A percentile compares a stretch with the other conserved stretches of the same genome.
Evolutionary conservation across 2,113 vertebrate species (phyloP).

Genomic region (Hypomesus transpacificus): DNA sequence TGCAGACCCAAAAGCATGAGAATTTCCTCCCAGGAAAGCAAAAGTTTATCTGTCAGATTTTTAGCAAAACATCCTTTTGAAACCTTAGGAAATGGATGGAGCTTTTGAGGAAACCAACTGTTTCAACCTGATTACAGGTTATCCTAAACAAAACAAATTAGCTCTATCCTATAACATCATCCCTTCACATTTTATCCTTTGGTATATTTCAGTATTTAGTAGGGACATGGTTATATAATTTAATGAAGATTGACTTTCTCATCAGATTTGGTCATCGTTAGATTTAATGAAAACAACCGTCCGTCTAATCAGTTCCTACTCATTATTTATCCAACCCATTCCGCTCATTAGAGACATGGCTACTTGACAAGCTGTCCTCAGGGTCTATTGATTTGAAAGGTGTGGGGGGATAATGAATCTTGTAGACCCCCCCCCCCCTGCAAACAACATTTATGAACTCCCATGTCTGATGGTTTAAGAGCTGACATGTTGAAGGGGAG

Average conservation of each 20-base stretch:
- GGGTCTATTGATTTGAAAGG: constrained; percentile 54
- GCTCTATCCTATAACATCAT: no score
- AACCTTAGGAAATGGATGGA: neutral
- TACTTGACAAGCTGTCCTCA: constrained; percentile 36
- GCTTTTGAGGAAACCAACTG: neutral
- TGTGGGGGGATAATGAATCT: constrained; percentile 38
- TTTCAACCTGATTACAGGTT: neutral
- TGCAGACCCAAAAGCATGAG: constrained; percentile 29
- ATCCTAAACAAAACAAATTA: no score
- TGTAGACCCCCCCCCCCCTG: constrained; percentile 36
- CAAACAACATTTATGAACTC: constrained; percentile 57
- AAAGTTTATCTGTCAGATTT: constrained; percentile 35
- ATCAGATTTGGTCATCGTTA: no score
- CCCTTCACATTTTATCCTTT: no score
- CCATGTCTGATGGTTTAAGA: constrained; percentile 38
- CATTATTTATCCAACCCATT: constrained; percentile 2
- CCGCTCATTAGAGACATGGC: constrained; percentile 33
- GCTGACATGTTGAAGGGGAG: constrained; percentile 57
- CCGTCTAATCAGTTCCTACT: neutral
- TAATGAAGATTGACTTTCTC: no score
- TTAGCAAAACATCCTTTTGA: constrained; percentile 36
- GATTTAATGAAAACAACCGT: no score
- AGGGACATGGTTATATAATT: no score
- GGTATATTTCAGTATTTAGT: no score
- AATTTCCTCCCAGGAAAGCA: constrained; percentile 32